Evolutionary conservation across 2,888 invertebrate genomes (phyloP).

Genomic region (Glaucopsyche alexis): DNA sequence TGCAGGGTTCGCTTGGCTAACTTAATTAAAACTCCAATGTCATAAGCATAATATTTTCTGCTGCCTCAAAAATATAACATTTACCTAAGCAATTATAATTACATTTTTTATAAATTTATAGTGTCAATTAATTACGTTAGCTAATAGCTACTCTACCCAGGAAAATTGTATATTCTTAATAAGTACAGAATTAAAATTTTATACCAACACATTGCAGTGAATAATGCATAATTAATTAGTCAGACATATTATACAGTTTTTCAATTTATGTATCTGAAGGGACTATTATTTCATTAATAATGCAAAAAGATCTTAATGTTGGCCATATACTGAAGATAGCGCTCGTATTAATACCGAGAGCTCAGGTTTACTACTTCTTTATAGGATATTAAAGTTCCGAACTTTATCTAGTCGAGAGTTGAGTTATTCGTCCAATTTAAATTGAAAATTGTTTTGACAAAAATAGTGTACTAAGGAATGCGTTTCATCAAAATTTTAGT

Average conservation of each 20-base stretch:
- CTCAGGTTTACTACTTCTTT: constrained; percentile 28
- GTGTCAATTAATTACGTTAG: too few relatives aligned
- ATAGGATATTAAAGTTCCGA: constrained; percentile 25
- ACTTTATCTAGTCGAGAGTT: constrained; percentile 25
- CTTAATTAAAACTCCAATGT: background rate
- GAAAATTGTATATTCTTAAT: too few relatives aligned
- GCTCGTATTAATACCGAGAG: constrained; percentile 3
- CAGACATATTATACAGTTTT: background rate
- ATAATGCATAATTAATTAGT: background rate
- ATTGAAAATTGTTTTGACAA: constrained; percentile 7
- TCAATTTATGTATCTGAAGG: constrained; percentile 2
- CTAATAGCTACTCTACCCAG: too few relatives aligned
- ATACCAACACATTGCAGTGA: too few relatives aligned
- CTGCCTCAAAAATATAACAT: too few relatives aligned
- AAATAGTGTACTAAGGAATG: background rate
- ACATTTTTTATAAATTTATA: too few relatives aligned
- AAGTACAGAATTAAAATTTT: too few relatives aligned
- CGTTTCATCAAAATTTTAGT: background rate
- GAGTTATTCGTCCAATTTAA: background rate
- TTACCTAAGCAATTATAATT: too few relatives aligned
- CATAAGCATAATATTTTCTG: background rate
- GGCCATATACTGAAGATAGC: constrained; percentile 11
- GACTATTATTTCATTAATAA: constrained; percentile 23
- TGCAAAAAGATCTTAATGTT: constrained; percentile 25
- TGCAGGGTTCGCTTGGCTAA: background rate